A percentile compares a stretch with the other conserved stretches of the same genome.
Conservation (phyloP, 2,797 vertebrate genomes). For the Neoniphon sammara region DNA sequence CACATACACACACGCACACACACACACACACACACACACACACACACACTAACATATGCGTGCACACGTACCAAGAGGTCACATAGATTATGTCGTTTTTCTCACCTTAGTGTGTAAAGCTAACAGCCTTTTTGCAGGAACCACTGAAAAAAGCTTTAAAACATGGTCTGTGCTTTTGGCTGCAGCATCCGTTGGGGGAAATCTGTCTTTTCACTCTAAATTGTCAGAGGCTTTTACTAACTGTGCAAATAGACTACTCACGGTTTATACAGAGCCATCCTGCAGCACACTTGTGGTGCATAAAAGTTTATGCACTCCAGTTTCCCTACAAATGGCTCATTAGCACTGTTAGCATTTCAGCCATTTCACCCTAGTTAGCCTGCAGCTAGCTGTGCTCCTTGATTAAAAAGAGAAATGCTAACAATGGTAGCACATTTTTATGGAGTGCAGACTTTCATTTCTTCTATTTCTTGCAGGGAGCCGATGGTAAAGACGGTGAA, state of each 20-base stretch:
- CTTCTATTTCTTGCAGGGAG: constrained; percentile 81
- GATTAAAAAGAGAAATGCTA: neutral
- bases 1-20: neutral
- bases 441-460: neutral
- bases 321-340: neutral
- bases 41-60: neutral
- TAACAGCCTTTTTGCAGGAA: constrained; percentile 18
- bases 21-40: neutral
- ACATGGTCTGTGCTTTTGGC: constrained; percentile 49
- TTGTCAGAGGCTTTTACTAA: constrained; percentile 63
- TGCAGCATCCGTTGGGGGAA: constrained; percentile 67
- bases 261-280: constrained; percentile 4
- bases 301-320: constrained; percentile 11
- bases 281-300: neutral
- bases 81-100: neutral
- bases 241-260: constrained; percentile 40
- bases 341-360: constrained; percentile 5
- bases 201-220: constrained; percentile 77
- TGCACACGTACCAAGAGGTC: neutral
- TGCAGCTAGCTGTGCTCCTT: neutral
- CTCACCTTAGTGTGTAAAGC: neutral
- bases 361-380: neutral
- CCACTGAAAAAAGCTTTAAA: constrained; percentile 21
- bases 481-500: constrained; percentile 85
- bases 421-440: neutral